phyloP scores from a whole-genome alignment of 1,140 invertebrate species.

The Eupeodes corollae region DNA sequence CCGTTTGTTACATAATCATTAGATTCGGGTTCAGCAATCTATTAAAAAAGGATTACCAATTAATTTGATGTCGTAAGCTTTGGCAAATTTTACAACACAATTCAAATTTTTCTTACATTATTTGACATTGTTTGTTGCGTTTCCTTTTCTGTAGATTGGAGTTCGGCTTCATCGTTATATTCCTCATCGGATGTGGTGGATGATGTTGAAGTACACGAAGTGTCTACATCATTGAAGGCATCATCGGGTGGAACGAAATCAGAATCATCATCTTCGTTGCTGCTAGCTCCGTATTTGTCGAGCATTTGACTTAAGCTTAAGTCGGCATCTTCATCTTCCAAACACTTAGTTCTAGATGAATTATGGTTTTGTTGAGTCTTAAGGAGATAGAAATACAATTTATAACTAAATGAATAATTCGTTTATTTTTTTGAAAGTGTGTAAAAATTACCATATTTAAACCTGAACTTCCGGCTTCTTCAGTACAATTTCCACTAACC shows the following conservation, averaged over 20 bases:
- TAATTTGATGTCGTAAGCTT: no score
- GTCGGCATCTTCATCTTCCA: constrained; percentile 16
- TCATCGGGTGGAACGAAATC: constrained; percentile 26
- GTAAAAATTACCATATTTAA: constrained; percentile 8
- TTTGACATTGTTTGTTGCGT: constrained; percentile 9
- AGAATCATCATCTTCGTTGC: constrained; percentile 26
- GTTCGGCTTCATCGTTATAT: constrained; percentile 6
- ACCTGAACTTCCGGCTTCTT: neutral
- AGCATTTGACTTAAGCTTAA: constrained; percentile 24
- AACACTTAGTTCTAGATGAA: constrained; percentile 11
- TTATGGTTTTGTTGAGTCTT: neutral
- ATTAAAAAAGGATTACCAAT: no score
- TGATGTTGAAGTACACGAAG: constrained; percentile 5
- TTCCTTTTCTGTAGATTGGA: constrained; percentile 7
- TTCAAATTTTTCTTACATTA: constrained; percentile 7
- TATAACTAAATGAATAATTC: neutral
- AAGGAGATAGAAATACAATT: neutral
- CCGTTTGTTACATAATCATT: no score
- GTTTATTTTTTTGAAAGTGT: constrained; percentile 6
- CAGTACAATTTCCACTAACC: constrained; percentile 4
- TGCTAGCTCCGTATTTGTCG: constrained; percentile 25
- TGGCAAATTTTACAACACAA: no score
- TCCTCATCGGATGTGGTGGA: constrained; percentile 4
- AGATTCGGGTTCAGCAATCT: no score
- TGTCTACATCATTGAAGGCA: constrained; percentile 8